Percentiles rank a stretch among this genome's conserved stretches.
Evolutionary conservation across 2,888 invertebrate genomes (phyloP).

Genomic region (Teinopalpus imperialis): DNA sequence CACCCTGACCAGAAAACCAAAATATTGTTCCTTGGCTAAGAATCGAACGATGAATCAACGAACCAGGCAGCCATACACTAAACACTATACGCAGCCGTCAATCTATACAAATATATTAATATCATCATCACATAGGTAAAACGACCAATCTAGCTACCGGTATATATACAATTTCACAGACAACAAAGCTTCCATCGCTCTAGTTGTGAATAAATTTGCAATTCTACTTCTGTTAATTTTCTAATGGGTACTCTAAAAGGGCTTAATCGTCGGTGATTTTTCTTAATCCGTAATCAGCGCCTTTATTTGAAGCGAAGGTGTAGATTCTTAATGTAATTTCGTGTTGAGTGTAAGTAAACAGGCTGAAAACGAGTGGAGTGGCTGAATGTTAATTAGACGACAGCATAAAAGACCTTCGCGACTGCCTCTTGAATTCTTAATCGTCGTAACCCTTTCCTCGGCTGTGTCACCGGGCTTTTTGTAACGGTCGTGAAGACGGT

Average conservation of each 20-base stretch:
- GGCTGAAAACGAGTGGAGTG: conserved; percentile 50
- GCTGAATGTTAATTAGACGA: conserved; percentile 62
- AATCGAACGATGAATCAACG: too few relatives aligned
- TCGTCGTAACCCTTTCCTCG: conserved; percentile 50
- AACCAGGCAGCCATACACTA: too few relatives aligned
- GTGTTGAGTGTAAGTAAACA: conserved; percentile 58
- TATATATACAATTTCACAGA: too few relatives aligned
- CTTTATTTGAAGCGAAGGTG: conserved; percentile 38
- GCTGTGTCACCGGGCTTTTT: conserved; percentile 48
- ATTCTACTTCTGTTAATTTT: conserved; percentile 3
- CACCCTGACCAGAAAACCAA: too few relatives aligned
- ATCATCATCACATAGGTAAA: too few relatives aligned
- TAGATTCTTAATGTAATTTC: conserved; percentile 49
- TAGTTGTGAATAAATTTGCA: too few relatives aligned
- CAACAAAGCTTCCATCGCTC: too few relatives aligned
- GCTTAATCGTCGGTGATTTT: conserved; percentile 38
- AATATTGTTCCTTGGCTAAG: too few relatives aligned
- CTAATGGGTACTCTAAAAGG: conserved; percentile 14
- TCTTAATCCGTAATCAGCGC: conserved; percentile 43
- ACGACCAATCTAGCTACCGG: too few relatives aligned
- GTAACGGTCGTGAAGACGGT: conserved; percentile 44
- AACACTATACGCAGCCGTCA: too few relatives aligned
- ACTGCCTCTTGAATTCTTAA: conserved; percentile 66
- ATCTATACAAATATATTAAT: too few relatives aligned
- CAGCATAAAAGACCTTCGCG: conserved; percentile 36